Evolutionary conservation across 1,140 invertebrate species (phyloP).

Genomic region (Protaetia brevitarsis): DNA sequence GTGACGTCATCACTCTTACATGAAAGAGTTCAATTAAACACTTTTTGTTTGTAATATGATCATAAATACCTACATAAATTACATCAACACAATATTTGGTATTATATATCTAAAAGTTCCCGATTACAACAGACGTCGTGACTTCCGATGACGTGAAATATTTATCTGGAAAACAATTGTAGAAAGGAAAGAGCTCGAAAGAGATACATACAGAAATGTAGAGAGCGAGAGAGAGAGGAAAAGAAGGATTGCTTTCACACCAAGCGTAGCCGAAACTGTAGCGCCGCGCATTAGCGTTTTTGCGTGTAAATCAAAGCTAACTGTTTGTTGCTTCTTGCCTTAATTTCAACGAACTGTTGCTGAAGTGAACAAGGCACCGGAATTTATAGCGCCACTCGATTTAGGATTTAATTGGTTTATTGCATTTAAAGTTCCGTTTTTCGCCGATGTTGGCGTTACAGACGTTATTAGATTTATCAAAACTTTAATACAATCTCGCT

Average conservation of each 20-base stretch:
- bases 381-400: conserved; percentile 21
- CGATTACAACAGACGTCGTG: too few species aligned
- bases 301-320: conserved; percentile 17
- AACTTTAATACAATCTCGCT: not conserved
- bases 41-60: too few species aligned
- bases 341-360: conserved; percentile 25
- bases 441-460: not conserved
- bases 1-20: too few species aligned
- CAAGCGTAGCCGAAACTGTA: not conserved
- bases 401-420: conserved; percentile 24
- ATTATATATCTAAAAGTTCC: too few species aligned
- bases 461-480: not conserved
- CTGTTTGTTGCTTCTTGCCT: conserved; percentile 22
- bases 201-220: too few species aligned
- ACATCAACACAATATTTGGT: too few species aligned
- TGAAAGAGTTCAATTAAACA: too few species aligned
- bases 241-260: not conserved
- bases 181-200: too few species aligned
- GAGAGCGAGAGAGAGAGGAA: too few species aligned
- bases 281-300: conserved; percentile 2
- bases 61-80: too few species aligned
- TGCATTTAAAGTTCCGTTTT: conserved; percentile 18
- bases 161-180: too few species aligned
- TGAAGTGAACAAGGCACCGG: conserved; percentile 23
- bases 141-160: too few species aligned